These are phyloP conservation scores for Drosophila crucigera DNA, from an alignment of 2,888 invertebrate species.

Conservation along the genomic window DNA sequence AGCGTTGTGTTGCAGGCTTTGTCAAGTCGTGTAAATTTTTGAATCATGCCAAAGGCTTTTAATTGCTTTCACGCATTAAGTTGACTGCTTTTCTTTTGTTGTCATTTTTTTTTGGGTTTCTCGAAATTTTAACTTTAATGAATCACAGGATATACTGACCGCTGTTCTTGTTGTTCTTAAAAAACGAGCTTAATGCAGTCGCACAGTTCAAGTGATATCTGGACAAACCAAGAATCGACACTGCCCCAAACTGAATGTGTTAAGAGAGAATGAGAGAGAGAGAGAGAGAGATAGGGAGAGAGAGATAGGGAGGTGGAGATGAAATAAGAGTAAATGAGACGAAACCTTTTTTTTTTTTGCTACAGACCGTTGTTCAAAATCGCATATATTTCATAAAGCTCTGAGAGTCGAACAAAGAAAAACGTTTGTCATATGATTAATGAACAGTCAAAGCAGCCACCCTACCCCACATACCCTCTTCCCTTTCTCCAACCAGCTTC, in stretches of 20 bases:
- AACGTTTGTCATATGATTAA: conserved; percentile 79
- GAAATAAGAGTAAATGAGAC: neutral
- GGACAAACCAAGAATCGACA: conserved; percentile 14
- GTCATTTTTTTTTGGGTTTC: conserved; percentile 12
- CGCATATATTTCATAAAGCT: conserved; percentile 70
- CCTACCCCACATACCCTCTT: neutral
- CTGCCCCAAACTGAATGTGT: conserved; percentile 19
- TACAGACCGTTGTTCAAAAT: conserved; percentile 60
- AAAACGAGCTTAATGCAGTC: conserved; percentile 58
- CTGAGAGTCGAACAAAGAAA: conserved; percentile 65
- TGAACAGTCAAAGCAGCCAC: conserved; percentile 42
- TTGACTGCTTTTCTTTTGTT: conserved; percentile 11
- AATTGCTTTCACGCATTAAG: conserved; percentile 44
- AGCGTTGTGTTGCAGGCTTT: neutral
- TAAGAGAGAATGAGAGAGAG: neutral
- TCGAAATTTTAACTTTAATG: conserved; percentile 32
- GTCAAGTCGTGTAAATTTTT: conserved; percentile 7
- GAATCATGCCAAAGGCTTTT: conserved; percentile 39
- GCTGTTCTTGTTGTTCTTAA: conserved; percentile 32
- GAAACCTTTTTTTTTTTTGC: conserved; percentile 7
- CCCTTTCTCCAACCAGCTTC: neutral
- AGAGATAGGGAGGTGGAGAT: neutral
- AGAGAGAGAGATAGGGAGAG: neutral
- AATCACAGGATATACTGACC: conserved; percentile 47
- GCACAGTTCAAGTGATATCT: conserved; percentile 31